Evolutionary conservation across 2,888 invertebrate genomes (phyloP), one percentile per base, ranked within the genome.

Genomic region (Amphipyra tragopoginis): DNA sequence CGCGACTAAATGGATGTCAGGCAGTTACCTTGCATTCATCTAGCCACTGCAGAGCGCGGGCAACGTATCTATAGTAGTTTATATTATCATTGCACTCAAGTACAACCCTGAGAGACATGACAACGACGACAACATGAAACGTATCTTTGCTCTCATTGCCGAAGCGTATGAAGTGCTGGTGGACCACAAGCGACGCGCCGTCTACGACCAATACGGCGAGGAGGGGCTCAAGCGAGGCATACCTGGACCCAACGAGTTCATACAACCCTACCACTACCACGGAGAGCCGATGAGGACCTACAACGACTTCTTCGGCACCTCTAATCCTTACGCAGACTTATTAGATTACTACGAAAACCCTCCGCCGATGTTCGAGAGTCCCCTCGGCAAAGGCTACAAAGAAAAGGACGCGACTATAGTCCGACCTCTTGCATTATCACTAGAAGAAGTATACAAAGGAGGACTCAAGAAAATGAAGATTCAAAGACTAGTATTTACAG

Each of bases 181-280:
- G 0, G 94, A 97, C 87, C 96, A 97, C 43, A 90, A 96, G 66
- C 92, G 91, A 65, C 95, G 97, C 59, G 97, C 98, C 11, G 96
- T 98, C 13, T 99, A 97, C 91, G 98, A 98, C 90, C 97, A 98
- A 82, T 98, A 97, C 89, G 98, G 98, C 0, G 98, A 98, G 89
- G 97, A 97, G 81, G 98, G 98, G 0, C 93, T 98, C 45, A 98
- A 98, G 86, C 96, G 95, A 80, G 98, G 98, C 0, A 96, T 98
- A 0, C 96, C 97, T 5, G 96, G 97, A 2, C 97, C 96, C 0
- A 80, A 78, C 0, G 95, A 95, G 6, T 97, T 96, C 86, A 96
- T 97, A 74, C 96, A 96, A 57, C 97, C 97, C 0, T 98, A 97
- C 86, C 93, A 96, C 44, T 98, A 97, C 92, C 98, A 98, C 84